phyloP scores from a whole-genome alignment of 2,113 vertebrate species.

The Terrapene triunguis region DNA sequence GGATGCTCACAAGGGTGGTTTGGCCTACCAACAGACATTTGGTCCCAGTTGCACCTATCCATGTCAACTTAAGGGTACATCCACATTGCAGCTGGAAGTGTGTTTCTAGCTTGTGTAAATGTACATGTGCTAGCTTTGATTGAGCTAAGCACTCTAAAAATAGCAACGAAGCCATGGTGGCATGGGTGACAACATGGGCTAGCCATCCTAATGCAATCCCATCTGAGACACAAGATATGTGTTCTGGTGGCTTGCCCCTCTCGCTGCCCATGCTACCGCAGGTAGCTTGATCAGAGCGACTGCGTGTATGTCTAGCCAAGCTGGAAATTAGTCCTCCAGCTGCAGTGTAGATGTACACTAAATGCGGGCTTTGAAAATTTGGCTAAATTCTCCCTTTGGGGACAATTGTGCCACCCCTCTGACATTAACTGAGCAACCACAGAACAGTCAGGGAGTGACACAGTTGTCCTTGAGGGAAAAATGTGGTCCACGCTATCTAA shows the following conservation, averaged over 20 bases:
- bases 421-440: not conserved
- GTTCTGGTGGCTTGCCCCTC: not conserved
- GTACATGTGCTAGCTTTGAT: not conserved
- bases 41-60: not conserved
- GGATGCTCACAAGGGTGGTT: not conserved
- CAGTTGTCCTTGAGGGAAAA: not conserved
- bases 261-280: not conserved
- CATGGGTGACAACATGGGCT: not conserved
- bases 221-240: not conserved
- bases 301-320: not conserved
- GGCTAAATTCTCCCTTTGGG: not conserved
- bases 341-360: not conserved
- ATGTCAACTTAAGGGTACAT: not conserved
- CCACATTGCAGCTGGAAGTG: not conserved
- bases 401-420: not conserved
- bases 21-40: not conserved
- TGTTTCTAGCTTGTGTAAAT: not conserved
- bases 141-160: not conserved
- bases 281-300: not conserved
- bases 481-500: not conserved
- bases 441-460: rapidly evolving
- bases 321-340: not conserved
- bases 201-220: not conserved
- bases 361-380: not conserved
- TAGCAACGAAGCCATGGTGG: not conserved